phyloP scores from a whole-genome alignment of 2,888 invertebrate genomes.

The Latheticus oryzae region DNA sequence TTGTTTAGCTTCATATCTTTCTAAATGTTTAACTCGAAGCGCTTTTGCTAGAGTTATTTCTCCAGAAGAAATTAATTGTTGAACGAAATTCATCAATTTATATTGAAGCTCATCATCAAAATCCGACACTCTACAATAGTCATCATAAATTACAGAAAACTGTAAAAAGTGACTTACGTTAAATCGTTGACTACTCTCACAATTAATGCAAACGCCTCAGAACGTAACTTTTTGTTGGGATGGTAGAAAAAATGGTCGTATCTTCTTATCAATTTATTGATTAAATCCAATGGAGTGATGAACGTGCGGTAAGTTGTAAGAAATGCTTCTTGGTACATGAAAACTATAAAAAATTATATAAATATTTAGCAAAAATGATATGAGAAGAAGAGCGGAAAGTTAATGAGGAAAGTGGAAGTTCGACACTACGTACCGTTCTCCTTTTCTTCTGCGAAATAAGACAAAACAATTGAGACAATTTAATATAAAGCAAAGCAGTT shows the following conservation, averaged over 20 bases:
- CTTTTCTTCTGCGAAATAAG: constrained; percentile 61
- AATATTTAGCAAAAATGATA: constrained; percentile 9
- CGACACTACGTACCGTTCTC: constrained; percentile 60
- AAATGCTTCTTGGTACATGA: constrained; percentile 97
- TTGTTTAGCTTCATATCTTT: constrained; percentile 73
- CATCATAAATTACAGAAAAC: constrained; percentile 9
- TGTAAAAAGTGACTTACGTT: constrained; percentile 82
- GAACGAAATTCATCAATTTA: constrained; percentile 92
- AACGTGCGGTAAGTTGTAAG: constrained; percentile 97
- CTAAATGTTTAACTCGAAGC: constrained; percentile 88
- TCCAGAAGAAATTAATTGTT: constrained; percentile 90
- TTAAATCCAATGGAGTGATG: constrained; percentile 86
- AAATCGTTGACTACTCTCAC: constrained; percentile 96
- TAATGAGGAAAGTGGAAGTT: background rate
- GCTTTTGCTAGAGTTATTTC: constrained; percentile 93
- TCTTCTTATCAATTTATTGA: constrained; percentile 85
- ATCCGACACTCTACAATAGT: constrained; percentile 79
- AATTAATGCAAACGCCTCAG: constrained; percentile 91
- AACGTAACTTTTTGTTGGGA: constrained; percentile 79
- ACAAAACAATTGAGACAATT: too few species aligned
- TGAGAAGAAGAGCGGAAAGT: constrained; percentile 3
- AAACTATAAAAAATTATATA: constrained; percentile 71
- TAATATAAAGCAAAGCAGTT: too few species aligned
- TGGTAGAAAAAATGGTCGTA: constrained; percentile 82
- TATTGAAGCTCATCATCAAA: constrained; percentile 83